These are phyloP conservation scores for Watsonalla binaria DNA, from an alignment of 2,888 invertebrate genomes.

Conservation along the genomic window DNA sequence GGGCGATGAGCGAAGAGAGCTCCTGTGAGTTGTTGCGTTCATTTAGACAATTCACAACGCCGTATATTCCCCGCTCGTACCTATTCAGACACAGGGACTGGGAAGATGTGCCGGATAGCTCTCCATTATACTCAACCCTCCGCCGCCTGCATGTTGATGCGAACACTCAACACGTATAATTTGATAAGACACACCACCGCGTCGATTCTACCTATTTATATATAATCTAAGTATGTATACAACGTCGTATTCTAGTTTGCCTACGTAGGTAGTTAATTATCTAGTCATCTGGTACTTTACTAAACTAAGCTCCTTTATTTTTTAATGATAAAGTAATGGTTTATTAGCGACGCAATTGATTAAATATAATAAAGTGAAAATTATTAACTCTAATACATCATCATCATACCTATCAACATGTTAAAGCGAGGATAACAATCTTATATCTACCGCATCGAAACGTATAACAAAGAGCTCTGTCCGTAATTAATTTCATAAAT, in stretches of 20 bases:
- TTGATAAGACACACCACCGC: conserved; percentile 48
- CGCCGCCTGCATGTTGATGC: conserved; percentile 50
- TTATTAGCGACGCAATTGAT: not conserved
- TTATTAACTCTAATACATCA: not conserved
- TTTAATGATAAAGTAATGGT: not conserved
- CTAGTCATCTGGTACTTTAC: too few species aligned
- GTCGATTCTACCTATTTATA: conserved; percentile 4
- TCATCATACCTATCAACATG: not conserved
- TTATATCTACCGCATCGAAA: not conserved
- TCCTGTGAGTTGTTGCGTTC: conserved; percentile 66
- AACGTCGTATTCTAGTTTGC: too few species aligned
- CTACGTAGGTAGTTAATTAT: too few species aligned
- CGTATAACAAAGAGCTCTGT: not conserved
- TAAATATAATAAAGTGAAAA: not conserved
- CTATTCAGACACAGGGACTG: not conserved
- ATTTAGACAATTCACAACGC: conserved; percentile 66
- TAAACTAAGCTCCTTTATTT: too few species aligned
- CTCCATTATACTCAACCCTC: conserved; percentile 53
- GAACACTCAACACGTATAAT: conserved; percentile 55
- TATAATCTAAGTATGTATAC: not conserved
- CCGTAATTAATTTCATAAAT: not conserved
- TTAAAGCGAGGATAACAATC: not conserved
- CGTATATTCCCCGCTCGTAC: conserved; percentile 29
- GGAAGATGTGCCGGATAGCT: conserved; percentile 62
- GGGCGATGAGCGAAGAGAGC: conserved; percentile 48